These are phyloP conservation scores for Triops longicaudatus DNA, from an alignment of 1,140 invertebrate species.

Conservation along the genomic window DNA sequence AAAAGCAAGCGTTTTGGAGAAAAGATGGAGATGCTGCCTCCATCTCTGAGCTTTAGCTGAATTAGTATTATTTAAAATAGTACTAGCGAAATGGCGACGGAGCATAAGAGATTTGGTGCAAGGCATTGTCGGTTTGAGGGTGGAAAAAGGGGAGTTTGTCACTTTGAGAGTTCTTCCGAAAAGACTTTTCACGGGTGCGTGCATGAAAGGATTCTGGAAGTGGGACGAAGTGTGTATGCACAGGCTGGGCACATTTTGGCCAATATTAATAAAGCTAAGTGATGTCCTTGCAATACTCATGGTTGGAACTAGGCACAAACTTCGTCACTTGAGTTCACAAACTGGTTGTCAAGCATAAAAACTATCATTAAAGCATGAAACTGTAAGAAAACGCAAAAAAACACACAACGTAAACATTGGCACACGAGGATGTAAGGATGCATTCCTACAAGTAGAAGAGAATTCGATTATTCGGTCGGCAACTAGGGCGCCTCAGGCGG, in stretches of 20 bases:
- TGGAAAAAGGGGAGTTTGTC: not conserved
- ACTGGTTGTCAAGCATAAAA: not conserved
- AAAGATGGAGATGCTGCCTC: not conserved
- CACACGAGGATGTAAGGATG: not conserved
- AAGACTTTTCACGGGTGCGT: not conserved
- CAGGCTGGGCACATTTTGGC: too few species aligned
- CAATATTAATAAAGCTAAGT: not conserved
- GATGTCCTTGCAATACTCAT: slow-evolving; percentile 11
- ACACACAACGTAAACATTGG: not conserved
- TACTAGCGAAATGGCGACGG: not conserved
- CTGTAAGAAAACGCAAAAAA: not conserved
- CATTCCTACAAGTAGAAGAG: not conserved
- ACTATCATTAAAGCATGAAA: not conserved
- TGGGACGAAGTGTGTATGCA: not conserved
- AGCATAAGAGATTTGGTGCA: not conserved
- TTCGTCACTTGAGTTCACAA: not conserved
- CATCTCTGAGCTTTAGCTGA: not conserved
- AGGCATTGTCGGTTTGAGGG: not conserved
- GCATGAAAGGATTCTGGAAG: not conserved
- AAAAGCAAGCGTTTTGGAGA: not conserved
- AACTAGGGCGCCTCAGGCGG: not conserved
- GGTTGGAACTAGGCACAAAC: not conserved
- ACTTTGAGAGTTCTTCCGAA: not conserved
- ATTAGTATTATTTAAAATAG: not conserved
- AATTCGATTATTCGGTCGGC: not conserved